Base-by-base conservation (phyloP, 2,797 vertebrate species). In the Bufotes viridis region DNA sequence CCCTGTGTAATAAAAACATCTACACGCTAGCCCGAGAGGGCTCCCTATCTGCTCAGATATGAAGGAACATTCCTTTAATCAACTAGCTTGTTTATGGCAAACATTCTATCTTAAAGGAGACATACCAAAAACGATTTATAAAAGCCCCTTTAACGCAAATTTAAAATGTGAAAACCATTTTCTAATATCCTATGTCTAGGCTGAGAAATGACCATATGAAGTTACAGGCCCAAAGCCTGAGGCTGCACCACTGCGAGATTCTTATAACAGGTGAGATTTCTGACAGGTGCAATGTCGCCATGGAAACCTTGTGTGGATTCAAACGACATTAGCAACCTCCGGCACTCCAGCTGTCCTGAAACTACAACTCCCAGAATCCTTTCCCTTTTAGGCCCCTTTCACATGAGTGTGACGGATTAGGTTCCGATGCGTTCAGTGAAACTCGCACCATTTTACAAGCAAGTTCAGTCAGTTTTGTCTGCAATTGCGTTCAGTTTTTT, bases 1-100 rank as follows among this genome's bases (percentile, higher is more conserved):
- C 10, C 51, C 53, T 9, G 2, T 5, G 67, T 74, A 58, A 84
- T 84, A 42, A 84, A 84, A 61, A 75, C 82, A 84, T 74, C 51
- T 53, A n/a, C 29, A 12, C 4, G 55, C 12, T 12, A 57, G 55
- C 1, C 55, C 14, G 1, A 57, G 12, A 57, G 55, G 55, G 14
- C 61, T n/a, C n/a, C 22, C 20, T 20, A 55, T 12, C 14, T 15
- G 10, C 24, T 42, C 63, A 29, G 15, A 34, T 15, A 29, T 7
- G 8, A 26, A 15, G 26, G 26, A 57, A 57, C 55, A 42, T 57
- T 11, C 55, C 11, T 57, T 57, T 11, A 11, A 57, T 57, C 55
- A 2, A 57, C 10, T 57, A 57, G 1, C 55, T 14, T 42, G 4
- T 42, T 42, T 42, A 42, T 42, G 42, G 42, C 42, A 42, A 42